Conservation (phyloP, 2,888 invertebrate genomes). For the Apodemia mormo region DNA sequence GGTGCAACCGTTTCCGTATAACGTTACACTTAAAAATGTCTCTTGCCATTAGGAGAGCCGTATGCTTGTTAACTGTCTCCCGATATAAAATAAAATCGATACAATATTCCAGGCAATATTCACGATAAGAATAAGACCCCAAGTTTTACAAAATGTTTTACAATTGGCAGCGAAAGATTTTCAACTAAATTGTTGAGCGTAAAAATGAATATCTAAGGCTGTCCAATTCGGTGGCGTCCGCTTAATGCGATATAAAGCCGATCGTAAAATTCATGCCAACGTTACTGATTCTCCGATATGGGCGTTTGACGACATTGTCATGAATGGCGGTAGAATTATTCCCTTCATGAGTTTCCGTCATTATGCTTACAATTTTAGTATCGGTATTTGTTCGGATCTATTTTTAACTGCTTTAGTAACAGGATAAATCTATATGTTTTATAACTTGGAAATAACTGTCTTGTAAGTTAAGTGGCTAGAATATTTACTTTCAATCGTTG, state of each 20-base stretch:
- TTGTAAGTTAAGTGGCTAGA: too few relatives aligned
- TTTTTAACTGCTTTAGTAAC: too few relatives aligned
- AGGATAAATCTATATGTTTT: too few relatives aligned
- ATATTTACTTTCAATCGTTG: too few relatives aligned
- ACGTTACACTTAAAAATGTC: too few relatives aligned
- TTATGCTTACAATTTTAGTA: too few relatives aligned
- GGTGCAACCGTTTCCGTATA: too few relatives aligned
- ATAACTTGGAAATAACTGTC: too few relatives aligned
- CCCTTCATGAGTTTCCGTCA: too few relatives aligned
- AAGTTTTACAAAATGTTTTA: not conserved
- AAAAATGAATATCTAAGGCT: constrained; percentile 9
- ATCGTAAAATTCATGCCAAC: not conserved
- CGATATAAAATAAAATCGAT: not conserved
- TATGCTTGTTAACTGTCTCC: not conserved
- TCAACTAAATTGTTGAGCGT: not conserved
- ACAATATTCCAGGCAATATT: not conserved
- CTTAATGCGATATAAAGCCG: not conserved
- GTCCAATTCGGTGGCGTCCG: not conserved
- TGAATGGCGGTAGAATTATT: too few relatives aligned
- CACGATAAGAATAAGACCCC: not conserved
- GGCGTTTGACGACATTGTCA: not conserved
- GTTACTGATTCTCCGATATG: not conserved
- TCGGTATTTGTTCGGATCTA: too few relatives aligned
- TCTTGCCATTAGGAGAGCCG: not conserved
- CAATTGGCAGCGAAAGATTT: not conserved